Evolutionary conservation across 2,797 vertebrate genomes (phyloP).

Genomic region (Ctenosaura bakeri): DNA sequence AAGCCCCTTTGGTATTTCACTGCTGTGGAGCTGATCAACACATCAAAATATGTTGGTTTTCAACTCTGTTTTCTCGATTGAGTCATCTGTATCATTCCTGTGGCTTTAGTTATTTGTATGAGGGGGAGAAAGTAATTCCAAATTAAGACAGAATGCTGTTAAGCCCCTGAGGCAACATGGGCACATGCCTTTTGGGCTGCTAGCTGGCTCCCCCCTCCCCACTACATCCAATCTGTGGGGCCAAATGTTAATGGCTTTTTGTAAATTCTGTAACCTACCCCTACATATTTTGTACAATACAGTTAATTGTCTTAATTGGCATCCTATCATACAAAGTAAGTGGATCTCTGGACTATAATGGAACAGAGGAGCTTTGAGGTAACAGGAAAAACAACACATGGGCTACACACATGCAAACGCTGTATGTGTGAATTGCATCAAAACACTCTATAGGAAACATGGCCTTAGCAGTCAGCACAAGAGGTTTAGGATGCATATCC

Average conservation of each 20-base stretch:
- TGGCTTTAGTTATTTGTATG: slow-evolving; percentile 5
- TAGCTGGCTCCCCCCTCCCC: neutral
- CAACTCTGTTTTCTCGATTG: slow-evolving; percentile 28
- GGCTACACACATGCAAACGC: neutral
- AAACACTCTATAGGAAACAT: neutral
- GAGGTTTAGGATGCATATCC: neutral
- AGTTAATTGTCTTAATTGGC: neutral
- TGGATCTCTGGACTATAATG: neutral
- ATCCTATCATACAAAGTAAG: neutral
- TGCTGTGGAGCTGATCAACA: slow-evolving; percentile 32
- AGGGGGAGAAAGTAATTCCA: neutral
- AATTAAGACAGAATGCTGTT: neutral
- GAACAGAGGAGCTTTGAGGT: neutral
- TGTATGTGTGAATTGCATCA: neutral
- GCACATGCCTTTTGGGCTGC: neutral
- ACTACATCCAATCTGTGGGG: neutral
- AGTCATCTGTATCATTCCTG: slow-evolving; percentile 21
- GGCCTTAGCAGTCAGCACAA: neutral
- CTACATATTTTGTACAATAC: neutral
- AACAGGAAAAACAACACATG: neutral
- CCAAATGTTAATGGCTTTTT: neutral
- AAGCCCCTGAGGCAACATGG: neutral
- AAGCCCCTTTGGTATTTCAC: slow-evolving; percentile 42
- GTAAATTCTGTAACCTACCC: neutral
- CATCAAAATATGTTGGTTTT: slow-evolving; percentile 26